Evolutionary conservation across 1,140 invertebrate genomes (phyloP), one percentile per base, ranked within the genome.

Genomic region (Brevipalpus yothersi): DNA sequence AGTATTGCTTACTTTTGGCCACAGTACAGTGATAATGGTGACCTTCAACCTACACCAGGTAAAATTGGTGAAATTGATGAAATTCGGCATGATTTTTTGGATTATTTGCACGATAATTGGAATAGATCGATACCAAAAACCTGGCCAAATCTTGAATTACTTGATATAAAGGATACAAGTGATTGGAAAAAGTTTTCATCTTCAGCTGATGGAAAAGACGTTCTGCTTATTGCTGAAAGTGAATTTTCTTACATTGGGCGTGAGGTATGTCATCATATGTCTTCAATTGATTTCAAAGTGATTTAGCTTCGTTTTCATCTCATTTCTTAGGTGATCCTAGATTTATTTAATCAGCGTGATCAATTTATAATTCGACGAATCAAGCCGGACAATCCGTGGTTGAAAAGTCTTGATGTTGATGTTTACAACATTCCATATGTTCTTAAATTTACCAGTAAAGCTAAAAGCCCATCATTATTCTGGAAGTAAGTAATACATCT

Each of bases 1-100:
- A 82, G 82, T 1, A 67, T 93, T 13, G 78, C 80, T 63, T 83
- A 82, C 65, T 81, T 55, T 17, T 51, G 49, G 49, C 49, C n/a
- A 10, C n/a, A 51, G n/a, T 51, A 51, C 21, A 19, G 21, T 17
- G n/a, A n/a, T 17, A 13, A n/a, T n/a, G 21, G 10, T n/a, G 21
- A 51, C n/a, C n/a, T n/a, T 17, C 49, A 86, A 67, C 13, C 55
- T 15, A 5, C 5, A 7, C 12, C 23, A 7, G 19, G 53, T 5
- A 17, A 56, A 12, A 49, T 31, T 45, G 53, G 31, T 9, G 40
- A 45, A 2, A 31, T 17, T 58, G 53, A 23, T 23, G 12, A 12
- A 2, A 11, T 21, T 21, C 10, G 40, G 19, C n/a, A 45, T 40
- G n/a, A 49, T 56, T 56, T 21, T 56, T 15, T 41, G 8, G 21